Conservation (phyloP, 1,140 invertebrate species). For the Drosophila pachea region DNA sequence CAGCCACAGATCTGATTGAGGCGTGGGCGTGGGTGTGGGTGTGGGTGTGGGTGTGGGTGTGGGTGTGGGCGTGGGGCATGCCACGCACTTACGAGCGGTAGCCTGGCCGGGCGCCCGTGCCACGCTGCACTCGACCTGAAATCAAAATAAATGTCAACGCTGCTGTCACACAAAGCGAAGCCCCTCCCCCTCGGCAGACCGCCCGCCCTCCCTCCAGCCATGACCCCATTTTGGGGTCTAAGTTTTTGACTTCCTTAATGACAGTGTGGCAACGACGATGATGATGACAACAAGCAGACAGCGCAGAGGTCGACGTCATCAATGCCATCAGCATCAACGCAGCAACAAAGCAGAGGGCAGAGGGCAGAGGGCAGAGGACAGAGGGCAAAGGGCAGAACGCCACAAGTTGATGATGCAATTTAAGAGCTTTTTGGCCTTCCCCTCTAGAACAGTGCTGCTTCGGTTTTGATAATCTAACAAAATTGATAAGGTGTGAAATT, state of each 20-base stretch:
- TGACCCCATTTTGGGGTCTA: constrained; percentile 58
- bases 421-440: constrained; percentile 39
- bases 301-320: constrained; percentile 32
- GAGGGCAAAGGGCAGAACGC: constrained; percentile 9
- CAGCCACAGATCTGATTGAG: constrained; percentile 6
- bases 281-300: constrained; percentile 45
- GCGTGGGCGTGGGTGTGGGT: not conserved
- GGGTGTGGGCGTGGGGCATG: constrained; percentile 33
- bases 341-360: constrained; percentile 2
- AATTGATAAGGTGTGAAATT: constrained; percentile 78
- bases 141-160: constrained; percentile 76
- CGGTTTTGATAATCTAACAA: constrained; percentile 74
- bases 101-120: not conserved
- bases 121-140: constrained; percentile 66
- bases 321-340: constrained; percentile 38
- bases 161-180: constrained; percentile 63
- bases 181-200: not conserved
- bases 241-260: constrained; percentile 75
- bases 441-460: constrained; percentile 26
- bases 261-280: constrained; percentile 47
- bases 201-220: constrained; percentile 1
- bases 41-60: constrained; percentile 4
- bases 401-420: constrained; percentile 67
- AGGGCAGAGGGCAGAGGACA: constrained; percentile 3
- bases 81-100: constrained; percentile 49